These are phyloP conservation scores for Hippocampus zosterae DNA, from an alignment of 2,113 vertebrate species.

Conservation along the genomic window DNA sequence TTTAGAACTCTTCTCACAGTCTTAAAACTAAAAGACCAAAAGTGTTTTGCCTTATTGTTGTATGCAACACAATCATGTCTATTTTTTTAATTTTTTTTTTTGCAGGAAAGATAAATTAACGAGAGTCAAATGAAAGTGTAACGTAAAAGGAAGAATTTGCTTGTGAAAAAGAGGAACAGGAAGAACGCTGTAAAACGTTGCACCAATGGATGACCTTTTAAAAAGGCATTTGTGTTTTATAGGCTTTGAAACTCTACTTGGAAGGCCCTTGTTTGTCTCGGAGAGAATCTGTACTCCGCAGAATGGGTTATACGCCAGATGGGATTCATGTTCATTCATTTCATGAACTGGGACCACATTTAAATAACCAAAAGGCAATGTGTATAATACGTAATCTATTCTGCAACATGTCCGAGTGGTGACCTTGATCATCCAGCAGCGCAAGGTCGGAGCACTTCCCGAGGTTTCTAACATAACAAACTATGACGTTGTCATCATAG, in stretches of 20 bases:
- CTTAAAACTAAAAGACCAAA: not conserved
- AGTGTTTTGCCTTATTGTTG: slow-evolving; percentile 8
- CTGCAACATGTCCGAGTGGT: not conserved
- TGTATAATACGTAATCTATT: slow-evolving; percentile 11
- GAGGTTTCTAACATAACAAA: slow-evolving; percentile 19
- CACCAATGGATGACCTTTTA: slow-evolving; percentile 56
- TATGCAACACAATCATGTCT: slow-evolving; percentile 8
- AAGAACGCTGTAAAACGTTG: slow-evolving; percentile 47
- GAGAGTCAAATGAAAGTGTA: slow-evolving; percentile 32
- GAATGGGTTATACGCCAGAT: slow-evolving; percentile 36
- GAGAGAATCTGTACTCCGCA: slow-evolving; percentile 35
- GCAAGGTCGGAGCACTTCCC: slow-evolving; percentile 4
- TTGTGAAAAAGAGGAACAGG: slow-evolving; percentile 52
- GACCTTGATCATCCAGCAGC: slow-evolving; percentile 17
- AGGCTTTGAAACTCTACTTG: slow-evolving; percentile 44
- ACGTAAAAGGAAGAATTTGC: slow-evolving; percentile 42
- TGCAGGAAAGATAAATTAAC: not conserved
- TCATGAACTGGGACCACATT: slow-evolving; percentile 17
- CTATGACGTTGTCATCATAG: slow-evolving; percentile 17
- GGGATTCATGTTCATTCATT: slow-evolving; percentile 35
- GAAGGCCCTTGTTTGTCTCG: slow-evolving; percentile 44
- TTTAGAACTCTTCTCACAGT: not conserved
- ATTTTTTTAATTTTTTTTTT: slow-evolving; percentile 1
- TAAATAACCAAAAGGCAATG: slow-evolving; percentile 8
- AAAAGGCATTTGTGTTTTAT: slow-evolving; percentile 61